phyloP scores from a whole-genome alignment of 2,797 vertebrate genomes.

The Xenopus petersii region DNA sequence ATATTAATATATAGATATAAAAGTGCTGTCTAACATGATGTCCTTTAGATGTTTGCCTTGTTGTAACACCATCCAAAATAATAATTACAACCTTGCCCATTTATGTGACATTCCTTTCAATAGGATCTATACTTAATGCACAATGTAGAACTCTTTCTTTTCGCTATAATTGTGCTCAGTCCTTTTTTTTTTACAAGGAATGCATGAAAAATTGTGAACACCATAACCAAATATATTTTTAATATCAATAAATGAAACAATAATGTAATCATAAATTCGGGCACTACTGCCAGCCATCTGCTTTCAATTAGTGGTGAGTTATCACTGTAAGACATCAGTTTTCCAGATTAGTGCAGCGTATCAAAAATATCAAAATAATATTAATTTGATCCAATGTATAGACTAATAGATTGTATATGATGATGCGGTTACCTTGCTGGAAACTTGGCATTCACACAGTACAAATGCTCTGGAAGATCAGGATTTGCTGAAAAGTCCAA shows the following conservation, averaged over 20 bases:
- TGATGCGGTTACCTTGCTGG: constrained; percentile 38
- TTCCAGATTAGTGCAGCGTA: constrained; percentile 30
- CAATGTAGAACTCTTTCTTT: too few relatives aligned
- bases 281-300: constrained; percentile 3
- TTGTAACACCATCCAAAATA: too few relatives aligned
- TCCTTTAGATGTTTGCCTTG: too few relatives aligned
- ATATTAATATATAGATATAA: too few relatives aligned
- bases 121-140: too few relatives aligned
- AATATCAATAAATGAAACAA: not conserved
- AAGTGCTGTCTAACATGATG: too few relatives aligned
- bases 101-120: too few relatives aligned
- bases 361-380: constrained; percentile 33
- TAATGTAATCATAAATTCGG: not conserved
- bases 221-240: not conserved
- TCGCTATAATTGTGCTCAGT: too few relatives aligned
- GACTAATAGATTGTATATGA: constrained; percentile 25
- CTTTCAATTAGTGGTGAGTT: constrained; percentile 29
- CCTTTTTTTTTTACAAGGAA: too few relatives aligned
- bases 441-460: constrained; percentile 22
- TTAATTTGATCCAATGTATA: constrained; percentile 36
- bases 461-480: constrained; percentile 8
- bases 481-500: constrained; percentile 11
- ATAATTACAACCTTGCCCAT: too few relatives aligned
- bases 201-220: too few relatives aligned
- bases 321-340: constrained; percentile 30